These are phyloP conservation scores for Agonum fuliginosum DNA, from an alignment of 2,888 invertebrate genomes.

Conservation along the genomic window DNA sequence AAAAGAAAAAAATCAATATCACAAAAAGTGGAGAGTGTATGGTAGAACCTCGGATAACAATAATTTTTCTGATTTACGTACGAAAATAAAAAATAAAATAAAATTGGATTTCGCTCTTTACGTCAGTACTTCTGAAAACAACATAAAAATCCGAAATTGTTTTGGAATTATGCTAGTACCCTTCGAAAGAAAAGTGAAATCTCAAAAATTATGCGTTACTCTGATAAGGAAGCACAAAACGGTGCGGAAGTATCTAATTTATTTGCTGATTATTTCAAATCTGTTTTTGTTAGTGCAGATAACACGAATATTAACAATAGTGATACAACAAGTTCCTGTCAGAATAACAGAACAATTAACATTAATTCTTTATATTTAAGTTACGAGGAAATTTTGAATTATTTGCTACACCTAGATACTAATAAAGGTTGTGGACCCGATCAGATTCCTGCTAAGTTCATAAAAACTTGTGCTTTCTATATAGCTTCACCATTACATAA, in stretches of 20 bases:
- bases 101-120: neutral
- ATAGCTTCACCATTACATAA: neutral
- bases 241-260: no score
- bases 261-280: no score
- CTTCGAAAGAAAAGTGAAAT: neutral
- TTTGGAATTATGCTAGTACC: slow-evolving; percentile 4
- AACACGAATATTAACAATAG: no score
- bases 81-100: neutral
- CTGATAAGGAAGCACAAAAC: neutral
- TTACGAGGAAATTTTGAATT: neutral
- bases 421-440: neutral
- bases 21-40: no score
- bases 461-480: neutral
- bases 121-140: neutral
- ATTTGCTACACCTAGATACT: neutral
- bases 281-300: no score
- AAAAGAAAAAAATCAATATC: no score
- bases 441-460: neutral
- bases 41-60: neutral
- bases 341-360: neutral
- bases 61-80: neutral
- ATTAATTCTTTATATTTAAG: neutral
- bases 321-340: neutral
- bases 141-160: neutral
- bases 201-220: neutral